Conservation (phyloP, 2,113 vertebrate genomes). For the Anoura caudifer region DNA sequence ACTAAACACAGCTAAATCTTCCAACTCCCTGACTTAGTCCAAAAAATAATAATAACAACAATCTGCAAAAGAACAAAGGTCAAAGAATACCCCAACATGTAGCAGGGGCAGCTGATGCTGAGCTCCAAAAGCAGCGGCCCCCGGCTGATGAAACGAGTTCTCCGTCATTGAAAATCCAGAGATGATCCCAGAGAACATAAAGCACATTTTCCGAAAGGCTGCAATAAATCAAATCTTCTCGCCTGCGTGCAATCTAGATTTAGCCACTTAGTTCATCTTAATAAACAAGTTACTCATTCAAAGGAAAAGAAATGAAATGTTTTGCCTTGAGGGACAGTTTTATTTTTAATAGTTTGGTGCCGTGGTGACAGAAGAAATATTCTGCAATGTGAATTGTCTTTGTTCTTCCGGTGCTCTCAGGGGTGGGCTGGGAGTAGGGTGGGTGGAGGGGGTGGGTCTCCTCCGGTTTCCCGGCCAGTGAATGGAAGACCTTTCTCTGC, state of each 20-base stretch:
- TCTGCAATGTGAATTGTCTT: slow-evolving; percentile 64
- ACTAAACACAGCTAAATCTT: not conserved
- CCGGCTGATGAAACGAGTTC: not conserved
- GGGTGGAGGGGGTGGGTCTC: not conserved
- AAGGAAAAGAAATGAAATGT: slow-evolving; percentile 82
- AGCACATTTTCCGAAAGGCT: slow-evolving; percentile 35
- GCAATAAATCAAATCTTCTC: slow-evolving; percentile 77
- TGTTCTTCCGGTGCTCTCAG: slow-evolving; percentile 63
- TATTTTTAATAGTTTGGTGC: slow-evolving; percentile 76
- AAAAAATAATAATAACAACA: not conserved
- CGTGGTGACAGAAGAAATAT: slow-evolving; percentile 69
- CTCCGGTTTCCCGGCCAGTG: not conserved
- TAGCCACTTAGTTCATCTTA: slow-evolving; percentile 77
- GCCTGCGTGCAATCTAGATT: slow-evolving; percentile 72
- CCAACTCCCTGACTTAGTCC: not conserved
- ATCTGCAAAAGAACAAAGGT: not conserved
- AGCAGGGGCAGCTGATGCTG: not conserved
- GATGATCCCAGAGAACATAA: slow-evolving; percentile 58
- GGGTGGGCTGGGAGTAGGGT: slow-evolving; percentile 5
- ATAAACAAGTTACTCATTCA: slow-evolving; percentile 81
- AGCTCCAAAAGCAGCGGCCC: not conserved
- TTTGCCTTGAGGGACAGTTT: slow-evolving; percentile 82
- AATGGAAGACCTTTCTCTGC: not conserved
- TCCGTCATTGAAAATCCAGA: slow-evolving; percentile 62
- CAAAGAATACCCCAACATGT: not conserved